Base-by-base conservation (phyloP, 2,797 vertebrate genomes). In the Pampus argenteus region DNA sequence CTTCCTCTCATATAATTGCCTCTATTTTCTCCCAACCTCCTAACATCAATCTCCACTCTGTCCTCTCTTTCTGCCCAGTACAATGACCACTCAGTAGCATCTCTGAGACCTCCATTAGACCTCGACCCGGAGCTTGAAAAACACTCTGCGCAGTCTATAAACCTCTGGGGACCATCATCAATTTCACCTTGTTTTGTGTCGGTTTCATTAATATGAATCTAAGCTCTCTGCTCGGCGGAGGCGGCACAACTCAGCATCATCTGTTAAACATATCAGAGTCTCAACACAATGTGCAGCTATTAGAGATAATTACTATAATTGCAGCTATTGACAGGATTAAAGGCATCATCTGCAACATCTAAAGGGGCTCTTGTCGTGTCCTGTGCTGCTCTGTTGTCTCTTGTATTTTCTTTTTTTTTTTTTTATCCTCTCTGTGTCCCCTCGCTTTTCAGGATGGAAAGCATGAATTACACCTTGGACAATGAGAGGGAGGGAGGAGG, bases 251-350 rank as follows among this genome's bases (percentile, higher is more conserved):
- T 76, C 81, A 2, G 79, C 84, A 79, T 91, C 88, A 86, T 93
- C 89, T 93, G 91, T 91, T 92, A 91, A 94, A 91, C 90, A 92
- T 91, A 93, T 93, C 90, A 89, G 89, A 92, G 91, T 31, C 69
- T 58, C 38, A 1, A 71, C 90, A 94, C 93, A 94, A 94, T 91
- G 89, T 70, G 3, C 77, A n/a, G 89, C 90, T 86, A 94, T 94
- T 94, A 93, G 86, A 89, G 83, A 89, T 95, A 95, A 94, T 94
- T 94, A 91, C 93, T 90, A 88, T 95, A 94, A 95, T 95, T 94
- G 88, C 91, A 87, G 89, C 92, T 92, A 94, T 94, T 95, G 94
- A 93, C 90, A 87, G 92, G 94, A 95, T 94, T 94, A 94, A 94
- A 92, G 90, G 91, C 81, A 92, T 93, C 92, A 91, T 93, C 90